Percentiles rank a stretch among this genome's conserved stretches.
Evolutionary conservation across 2,797 vertebrate species (phyloP).

Genomic region (Chrosomus eos): DNA sequence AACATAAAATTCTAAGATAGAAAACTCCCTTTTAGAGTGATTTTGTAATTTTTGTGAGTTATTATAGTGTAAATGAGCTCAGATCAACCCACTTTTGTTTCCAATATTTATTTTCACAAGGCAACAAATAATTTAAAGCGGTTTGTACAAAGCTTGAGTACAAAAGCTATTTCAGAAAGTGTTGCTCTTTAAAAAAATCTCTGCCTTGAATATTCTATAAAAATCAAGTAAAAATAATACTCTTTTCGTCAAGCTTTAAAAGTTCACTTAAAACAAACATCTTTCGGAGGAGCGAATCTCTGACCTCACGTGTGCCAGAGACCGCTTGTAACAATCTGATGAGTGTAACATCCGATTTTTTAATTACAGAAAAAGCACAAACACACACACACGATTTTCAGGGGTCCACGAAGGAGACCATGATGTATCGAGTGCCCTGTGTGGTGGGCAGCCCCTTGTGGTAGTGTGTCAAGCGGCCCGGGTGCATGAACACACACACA

Average conservation of each 20-base stretch:
- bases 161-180: constrained; percentile 22
- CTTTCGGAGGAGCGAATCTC: neutral
- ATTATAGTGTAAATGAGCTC: neutral
- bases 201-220: neutral
- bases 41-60: neutral
- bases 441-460: constrained; percentile 90
- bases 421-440: constrained; percentile 87
- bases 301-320: neutral
- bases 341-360: constrained; percentile 8
- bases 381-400: constrained; percentile 57
- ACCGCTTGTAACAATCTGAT: neutral
- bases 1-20: neutral
- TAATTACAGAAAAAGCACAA: constrained; percentile 28
- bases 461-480: constrained; percentile 89
- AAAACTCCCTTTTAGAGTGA: neutral
- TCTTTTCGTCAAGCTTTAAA: neutral
- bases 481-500: constrained; percentile 90
- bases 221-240: constrained; percentile 12
- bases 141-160: constrained; percentile 61
- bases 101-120: constrained; percentile 54
- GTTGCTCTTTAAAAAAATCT: constrained; percentile 14
- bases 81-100: neutral
- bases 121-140: constrained; percentile 65
- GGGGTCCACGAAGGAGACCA: constrained; percentile 92
- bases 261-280: neutral